Conservation (phyloP, 2,888 invertebrate species). For the Papilio demoleus region DNA sequence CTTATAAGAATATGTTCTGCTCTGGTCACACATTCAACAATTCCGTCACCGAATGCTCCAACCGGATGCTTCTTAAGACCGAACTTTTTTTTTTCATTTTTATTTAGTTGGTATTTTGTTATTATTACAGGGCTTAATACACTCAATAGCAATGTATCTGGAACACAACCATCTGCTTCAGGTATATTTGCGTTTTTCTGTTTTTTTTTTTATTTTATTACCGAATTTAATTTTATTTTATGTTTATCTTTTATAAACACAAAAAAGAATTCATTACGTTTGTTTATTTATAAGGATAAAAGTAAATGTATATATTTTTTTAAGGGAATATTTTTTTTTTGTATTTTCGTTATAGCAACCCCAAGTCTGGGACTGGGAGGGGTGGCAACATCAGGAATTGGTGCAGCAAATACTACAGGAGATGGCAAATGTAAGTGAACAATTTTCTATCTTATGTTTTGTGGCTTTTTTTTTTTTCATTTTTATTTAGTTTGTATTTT, state of each 20-base stretch:
- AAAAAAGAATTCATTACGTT: no score
- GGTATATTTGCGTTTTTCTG: conserved; percentile 51
- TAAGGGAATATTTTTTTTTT: no score
- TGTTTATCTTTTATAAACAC: no score
- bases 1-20: no score
- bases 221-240: no score
- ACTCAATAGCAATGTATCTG: conserved; percentile 61
- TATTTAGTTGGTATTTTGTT: conserved; percentile 16
- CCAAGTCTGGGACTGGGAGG: conserved; percentile 88
- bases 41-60: no score
- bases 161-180: conserved; percentile 60
- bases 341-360: conserved; percentile 56
- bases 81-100: conserved; percentile 10
- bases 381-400: conserved; percentile 78
- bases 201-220: not conserved
- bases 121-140: conserved; percentile 61
- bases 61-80: no score
- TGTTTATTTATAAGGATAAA: no score
- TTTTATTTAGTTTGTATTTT: conserved; percentile 19
- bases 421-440: conserved; percentile 70
- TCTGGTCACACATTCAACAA: no score
- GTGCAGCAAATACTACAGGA: conserved; percentile 59
- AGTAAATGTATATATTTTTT: no score
- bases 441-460: not conserved
- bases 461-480: not conserved